phyloP scores from a whole-genome alignment of 1,140 invertebrate genomes.

The Papilio polyxenes region DNA sequence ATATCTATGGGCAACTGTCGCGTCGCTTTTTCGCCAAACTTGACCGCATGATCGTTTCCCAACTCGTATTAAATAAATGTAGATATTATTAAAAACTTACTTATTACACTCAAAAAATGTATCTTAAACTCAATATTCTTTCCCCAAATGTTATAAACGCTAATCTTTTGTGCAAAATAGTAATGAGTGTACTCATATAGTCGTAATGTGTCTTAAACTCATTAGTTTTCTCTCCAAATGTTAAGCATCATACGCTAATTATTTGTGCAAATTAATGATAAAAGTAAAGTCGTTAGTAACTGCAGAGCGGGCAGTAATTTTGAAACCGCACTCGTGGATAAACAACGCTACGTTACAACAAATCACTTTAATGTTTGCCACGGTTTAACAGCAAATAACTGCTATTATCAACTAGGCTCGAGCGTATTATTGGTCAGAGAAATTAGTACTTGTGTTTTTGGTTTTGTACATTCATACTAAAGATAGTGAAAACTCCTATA shows the following conservation, averaged over 20 bases:
- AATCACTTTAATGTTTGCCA: constrained; percentile 35
- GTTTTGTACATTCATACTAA: background rate
- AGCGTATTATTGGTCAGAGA: constrained; percentile 16
- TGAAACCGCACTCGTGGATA: constrained; percentile 19
- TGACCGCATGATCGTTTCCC: too few species aligned
- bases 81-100: too few species aligned
- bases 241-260: constrained; percentile 19
- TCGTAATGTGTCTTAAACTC: background rate
- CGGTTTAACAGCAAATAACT: constrained; percentile 21
- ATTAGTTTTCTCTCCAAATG: background rate
- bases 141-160: background rate
- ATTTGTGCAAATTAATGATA: constrained; percentile 15
- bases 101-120: too few species aligned
- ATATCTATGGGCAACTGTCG: too few species aligned
- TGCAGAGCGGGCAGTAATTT: constrained; percentile 17
- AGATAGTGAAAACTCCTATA: background rate
- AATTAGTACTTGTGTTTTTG: background rate
- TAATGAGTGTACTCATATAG: background rate
- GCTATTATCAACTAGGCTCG: constrained; percentile 19
- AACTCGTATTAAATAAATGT: too few species aligned
- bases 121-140: background rate
- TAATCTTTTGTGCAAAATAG: background rate
- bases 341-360: constrained; percentile 28
- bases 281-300: constrained; percentile 26
- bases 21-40: too few species aligned